A percentile compares a stretch with the other conserved stretches of the same genome.
Evolutionary conservation across 2,113 vertebrate genomes (phyloP).

Genomic region (Girardinichthys multiradiatus): DNA sequence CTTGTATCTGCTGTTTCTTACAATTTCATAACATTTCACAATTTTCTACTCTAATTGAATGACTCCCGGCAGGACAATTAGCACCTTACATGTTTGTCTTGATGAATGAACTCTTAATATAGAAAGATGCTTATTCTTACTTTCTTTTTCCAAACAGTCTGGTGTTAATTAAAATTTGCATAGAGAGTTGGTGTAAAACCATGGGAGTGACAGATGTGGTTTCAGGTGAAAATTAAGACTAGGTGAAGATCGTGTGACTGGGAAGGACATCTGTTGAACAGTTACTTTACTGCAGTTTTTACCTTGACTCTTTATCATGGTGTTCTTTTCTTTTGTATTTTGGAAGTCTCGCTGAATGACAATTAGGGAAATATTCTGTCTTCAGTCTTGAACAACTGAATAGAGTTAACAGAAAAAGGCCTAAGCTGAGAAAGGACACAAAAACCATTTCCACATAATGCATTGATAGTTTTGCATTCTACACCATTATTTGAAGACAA

Average conservation of each 20-base stretch:
- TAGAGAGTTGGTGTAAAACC: neutral
- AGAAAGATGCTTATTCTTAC: neutral
- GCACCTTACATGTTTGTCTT: neutral
- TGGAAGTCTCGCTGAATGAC: neutral
- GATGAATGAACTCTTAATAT: neutral
- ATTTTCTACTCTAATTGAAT: neutral
- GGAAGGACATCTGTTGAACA: slow-evolving; percentile 5
- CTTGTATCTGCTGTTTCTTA: neutral
- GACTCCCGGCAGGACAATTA: slow-evolving; percentile 6
- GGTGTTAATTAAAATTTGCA: slow-evolving; percentile 6
- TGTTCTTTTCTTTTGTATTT: neutral
- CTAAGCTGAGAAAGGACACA: neutral
- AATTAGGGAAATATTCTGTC: neutral
- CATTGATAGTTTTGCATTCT: slow-evolving; percentile 35
- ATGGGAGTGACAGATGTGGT: slow-evolving; percentile 15
- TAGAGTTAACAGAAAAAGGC: neutral
- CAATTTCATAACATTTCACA: neutral
- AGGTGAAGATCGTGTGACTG: slow-evolving; percentile 9
- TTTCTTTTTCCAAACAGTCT: neutral
- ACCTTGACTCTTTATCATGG: too few relatives aligned
- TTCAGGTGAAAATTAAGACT: slow-evolving; percentile 2
- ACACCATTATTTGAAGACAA: slow-evolving; percentile 44
- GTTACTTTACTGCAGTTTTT: neutral
- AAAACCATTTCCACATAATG: neutral
- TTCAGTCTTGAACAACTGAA: neutral